Base-by-base conservation (phyloP, 2,888 invertebrate genomes). In the Limulus polyphemus region DNA sequence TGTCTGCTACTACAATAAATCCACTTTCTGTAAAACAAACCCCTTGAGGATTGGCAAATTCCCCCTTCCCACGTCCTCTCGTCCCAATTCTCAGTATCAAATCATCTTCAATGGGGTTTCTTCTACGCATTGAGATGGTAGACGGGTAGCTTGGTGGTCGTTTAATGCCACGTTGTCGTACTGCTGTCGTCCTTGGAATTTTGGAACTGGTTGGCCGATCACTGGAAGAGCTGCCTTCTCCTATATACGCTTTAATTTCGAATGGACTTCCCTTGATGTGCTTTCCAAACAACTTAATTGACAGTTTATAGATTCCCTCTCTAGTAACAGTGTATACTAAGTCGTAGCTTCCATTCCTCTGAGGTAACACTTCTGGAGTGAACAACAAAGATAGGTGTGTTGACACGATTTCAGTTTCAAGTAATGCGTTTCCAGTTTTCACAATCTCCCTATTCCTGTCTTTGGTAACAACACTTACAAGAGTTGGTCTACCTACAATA, bases 31-130 rank as follows among this genome's bases (percentile, higher is more conserved):
- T 74, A 55, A 72, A 73, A 61, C 77, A 77, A 9, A 79, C 72
- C 32, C 79, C 80, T 70, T 80, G 80, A 32, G 80, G 80, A 71
- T 81, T 81, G 46, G 77, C 77, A 70, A 81, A 81, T 68, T 80
- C 79, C 17, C 80, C 79, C 60, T 76, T 75, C 62, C 75, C 75
- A 55, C 80, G 73, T 59, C 81, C 81, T 67, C 78, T 77, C 50
- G 69, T 70, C 5, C 81, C 81, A 17, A 80, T 74, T 64, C 75
- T 75, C 67, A 77, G 70, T 56, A 79, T 70, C 55, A 80, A 73
- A 69, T 80, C 80, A 69, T 80, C 80, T 67, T 79, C 79, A 56
- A 75, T 68, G 49, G 74, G 73, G 62, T 76, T 76, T 61, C 76
- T 75, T 49, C 75, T 69, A 58, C 77, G 67, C 54, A 73, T 74